A percentile compares a stretch with the other conserved stretches of the same genome.
Evolutionary conservation across 2,888 invertebrate species (phyloP).

Genomic region (Rotaria magnacalcarata): DNA sequence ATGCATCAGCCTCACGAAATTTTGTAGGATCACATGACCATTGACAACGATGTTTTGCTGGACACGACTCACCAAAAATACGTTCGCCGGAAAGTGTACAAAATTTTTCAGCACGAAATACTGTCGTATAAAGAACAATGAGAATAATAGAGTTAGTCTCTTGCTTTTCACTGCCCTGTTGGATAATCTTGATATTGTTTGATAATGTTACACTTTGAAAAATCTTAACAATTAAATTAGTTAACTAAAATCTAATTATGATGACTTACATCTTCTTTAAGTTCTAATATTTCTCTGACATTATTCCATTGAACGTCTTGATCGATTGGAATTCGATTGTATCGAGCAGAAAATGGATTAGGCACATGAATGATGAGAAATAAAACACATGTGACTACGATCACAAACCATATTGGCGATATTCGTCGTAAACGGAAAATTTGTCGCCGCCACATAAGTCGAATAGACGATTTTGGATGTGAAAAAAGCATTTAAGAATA

Average conservation of each 20-base stretch:
- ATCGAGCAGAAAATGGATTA: not conserved
- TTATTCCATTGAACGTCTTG: not conserved
- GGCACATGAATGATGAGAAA: not conserved
- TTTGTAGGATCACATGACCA: not conserved
- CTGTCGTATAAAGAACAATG: not conserved
- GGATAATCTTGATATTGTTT: not conserved
- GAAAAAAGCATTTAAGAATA: not conserved
- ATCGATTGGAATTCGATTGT: not conserved
- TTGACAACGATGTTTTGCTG: not conserved
- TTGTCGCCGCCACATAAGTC: not conserved
- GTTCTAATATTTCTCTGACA: not conserved
- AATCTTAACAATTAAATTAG: not conserved
- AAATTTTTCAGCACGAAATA: constrained; percentile 20
- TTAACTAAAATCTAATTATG: too few species aligned
- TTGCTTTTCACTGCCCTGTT: not conserved
- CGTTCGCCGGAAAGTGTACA: not conserved
- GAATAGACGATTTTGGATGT: not conserved
- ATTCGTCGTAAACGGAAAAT: not conserved
- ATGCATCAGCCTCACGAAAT: not conserved
- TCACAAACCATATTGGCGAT: not conserved
- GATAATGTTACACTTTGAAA: not conserved
- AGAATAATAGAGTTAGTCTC: not conserved
- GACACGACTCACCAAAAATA: constrained; percentile 20
- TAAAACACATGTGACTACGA: not conserved
- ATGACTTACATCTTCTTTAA: not conserved